Evolutionary conservation across 2,113 vertebrate species (phyloP), one percentile per base, ranked within the genome.

Genomic region (Chaenogobius annularis): DNA sequence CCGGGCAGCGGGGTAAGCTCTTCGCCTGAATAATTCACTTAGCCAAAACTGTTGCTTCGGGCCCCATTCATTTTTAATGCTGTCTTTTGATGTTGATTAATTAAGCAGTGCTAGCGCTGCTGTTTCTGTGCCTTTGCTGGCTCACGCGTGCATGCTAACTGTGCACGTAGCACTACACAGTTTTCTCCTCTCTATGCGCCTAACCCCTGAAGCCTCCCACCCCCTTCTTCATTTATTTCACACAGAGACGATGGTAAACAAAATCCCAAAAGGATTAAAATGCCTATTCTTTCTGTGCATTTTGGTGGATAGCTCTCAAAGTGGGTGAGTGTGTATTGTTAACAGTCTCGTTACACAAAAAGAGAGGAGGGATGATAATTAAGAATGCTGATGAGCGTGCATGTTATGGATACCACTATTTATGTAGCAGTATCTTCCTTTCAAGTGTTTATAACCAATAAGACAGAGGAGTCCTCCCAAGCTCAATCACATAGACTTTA

Each of bases 21-120:
- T 84, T 68, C 47, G 86, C 77, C 86, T 93, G 83, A 93, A 93
- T 92, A 84, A 93, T 93, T 92, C 90, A 90, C 89, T 87, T 89
- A 91, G 88, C 88, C 90, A 91, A 91, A 92, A 94, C 90, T 92
- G 90, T 91, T 92, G 92, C 92, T 93, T 46, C 84, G 81, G 89
- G 91, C 90, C 79, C 77, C 73, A 91, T 93, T 87, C 90, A 91
- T 94, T 89, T 93, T 94, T 93, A 93, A 93, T 93, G 90, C 81
- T 66, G 87, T 85, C 90, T 90, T 94, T 93, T 94, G 93, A 94
- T 92, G 91, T 92, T 91, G 87, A 92, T 91, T 93, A 93, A 94
- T 94, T 92, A 94, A 90, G 90, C 88, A 90, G 85, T 86, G 92
- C 90, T 86, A 84, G 86, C 84, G 71, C 81, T 82, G 92, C 92